phyloP scores from a whole-genome alignment of 2,888 invertebrate genomes.

The Dryobota labecula region DNA sequence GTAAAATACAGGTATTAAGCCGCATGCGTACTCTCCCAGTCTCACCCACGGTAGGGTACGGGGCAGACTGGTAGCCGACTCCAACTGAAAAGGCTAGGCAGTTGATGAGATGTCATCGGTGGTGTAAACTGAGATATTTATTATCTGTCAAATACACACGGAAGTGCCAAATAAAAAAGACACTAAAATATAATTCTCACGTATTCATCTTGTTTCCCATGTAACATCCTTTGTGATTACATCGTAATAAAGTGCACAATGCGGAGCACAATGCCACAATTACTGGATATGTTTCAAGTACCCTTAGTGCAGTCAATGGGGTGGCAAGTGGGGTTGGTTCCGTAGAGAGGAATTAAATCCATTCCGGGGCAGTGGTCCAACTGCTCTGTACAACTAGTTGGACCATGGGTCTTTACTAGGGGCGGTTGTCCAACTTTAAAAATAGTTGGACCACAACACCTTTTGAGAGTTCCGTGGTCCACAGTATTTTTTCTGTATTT shows the following conservation, averaged over 20 bases:
- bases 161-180: constrained; percentile 15
- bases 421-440: too few relatives aligned
- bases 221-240: constrained; percentile 14
- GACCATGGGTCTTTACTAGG: too few relatives aligned
- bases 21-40: too few relatives aligned
- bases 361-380: too few relatives aligned
- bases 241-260: constrained; percentile 51
- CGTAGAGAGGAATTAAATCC: constrained; percentile 19
- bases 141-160: not conserved
- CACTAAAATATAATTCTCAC: constrained; percentile 32
- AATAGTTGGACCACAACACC: too few relatives aligned
- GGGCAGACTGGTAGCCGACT: too few relatives aligned
- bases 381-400: too few relatives aligned
- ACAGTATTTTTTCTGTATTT: too few relatives aligned
- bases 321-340: constrained; percentile 33
- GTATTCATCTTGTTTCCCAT: constrained; percentile 13
- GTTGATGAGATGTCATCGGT: not conserved
- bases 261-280: constrained; percentile 57
- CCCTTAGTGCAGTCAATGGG: constrained; percentile 43
- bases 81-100: too few relatives aligned
- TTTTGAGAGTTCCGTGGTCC: too few relatives aligned
- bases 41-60: too few relatives aligned
- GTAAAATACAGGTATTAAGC: too few relatives aligned
- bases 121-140: not conserved
- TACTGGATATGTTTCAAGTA: constrained; percentile 44